Evolutionary conservation across 2,888 invertebrate species (phyloP).

Genomic region (Athalia circularis): DNA sequence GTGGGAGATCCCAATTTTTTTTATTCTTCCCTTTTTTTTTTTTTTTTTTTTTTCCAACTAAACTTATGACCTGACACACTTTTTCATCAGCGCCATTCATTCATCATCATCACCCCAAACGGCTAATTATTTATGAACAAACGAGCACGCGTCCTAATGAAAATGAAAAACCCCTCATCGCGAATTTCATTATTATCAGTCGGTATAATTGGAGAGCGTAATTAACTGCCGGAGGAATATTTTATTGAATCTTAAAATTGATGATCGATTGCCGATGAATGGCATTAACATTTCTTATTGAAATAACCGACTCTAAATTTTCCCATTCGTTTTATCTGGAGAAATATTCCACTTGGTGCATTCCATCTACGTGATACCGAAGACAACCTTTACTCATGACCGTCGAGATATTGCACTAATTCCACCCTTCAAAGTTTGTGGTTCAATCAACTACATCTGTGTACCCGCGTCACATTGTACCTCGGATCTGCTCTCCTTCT

Average conservation of each 20-base stretch:
- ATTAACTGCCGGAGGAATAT: too few species aligned
- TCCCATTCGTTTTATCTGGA: too few species aligned
- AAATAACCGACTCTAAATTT: too few species aligned
- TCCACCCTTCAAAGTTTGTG: slow-evolving; percentile 16
- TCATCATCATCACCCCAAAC: background rate
- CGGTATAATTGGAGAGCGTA: background rate
- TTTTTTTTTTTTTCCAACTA: slow-evolving; percentile 3
- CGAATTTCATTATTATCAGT: background rate
- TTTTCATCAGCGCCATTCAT: background rate
- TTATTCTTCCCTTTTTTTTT: background rate
- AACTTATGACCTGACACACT: slow-evolving; percentile 16
- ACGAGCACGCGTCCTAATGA: background rate
- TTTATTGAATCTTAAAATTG: too few species aligned
- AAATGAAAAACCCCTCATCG: background rate
- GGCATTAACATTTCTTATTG: too few species aligned
- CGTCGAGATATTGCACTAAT: slow-evolving; percentile 5
- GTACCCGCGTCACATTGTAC: slow-evolving; percentile 18
- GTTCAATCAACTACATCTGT: slow-evolving; percentile 28
- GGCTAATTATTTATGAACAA: background rate
- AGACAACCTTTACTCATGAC: background rate
- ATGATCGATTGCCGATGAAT: too few species aligned
- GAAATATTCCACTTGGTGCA: too few species aligned
- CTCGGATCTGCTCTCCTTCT: background rate
- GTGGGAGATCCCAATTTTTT: background rate
- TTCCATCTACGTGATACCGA: too few species aligned